Conservation (phyloP, 2,113 vertebrate genomes). For the Cyprinodon variegatus region DNA sequence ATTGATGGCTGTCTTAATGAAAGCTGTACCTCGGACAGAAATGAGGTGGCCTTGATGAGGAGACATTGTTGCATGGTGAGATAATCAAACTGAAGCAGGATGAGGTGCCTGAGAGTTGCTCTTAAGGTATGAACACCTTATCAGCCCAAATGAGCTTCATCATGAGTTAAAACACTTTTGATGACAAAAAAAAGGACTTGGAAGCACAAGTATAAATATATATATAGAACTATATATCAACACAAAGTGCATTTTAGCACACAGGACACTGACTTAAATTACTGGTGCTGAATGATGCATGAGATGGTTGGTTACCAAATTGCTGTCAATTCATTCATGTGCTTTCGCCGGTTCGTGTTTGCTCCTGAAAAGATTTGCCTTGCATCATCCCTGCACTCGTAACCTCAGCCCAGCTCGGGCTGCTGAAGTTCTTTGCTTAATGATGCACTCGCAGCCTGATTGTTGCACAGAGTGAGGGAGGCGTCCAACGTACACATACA, state of each 20-base stretch:
- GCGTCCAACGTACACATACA: constrained; percentile 47
- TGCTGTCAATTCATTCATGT: constrained; percentile 36
- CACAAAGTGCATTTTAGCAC: background rate
- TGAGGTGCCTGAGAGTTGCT: background rate
- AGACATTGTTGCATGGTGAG: constrained; percentile 33
- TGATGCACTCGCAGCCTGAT: constrained; percentile 58
- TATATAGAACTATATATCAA: background rate
- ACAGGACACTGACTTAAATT: constrained; percentile 7
- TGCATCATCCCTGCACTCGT: constrained; percentile 33
- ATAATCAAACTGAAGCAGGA: constrained; percentile 32
- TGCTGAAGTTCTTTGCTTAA: constrained; percentile 52
- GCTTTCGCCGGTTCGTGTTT: constrained; percentile 35
- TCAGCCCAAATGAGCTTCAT: background rate
- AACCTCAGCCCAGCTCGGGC: constrained; percentile 17
- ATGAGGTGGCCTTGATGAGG: constrained; percentile 63
- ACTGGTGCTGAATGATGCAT: constrained; percentile 37
- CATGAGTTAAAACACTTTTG: background rate
- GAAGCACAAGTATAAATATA: background rate
- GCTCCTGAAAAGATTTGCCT: constrained; percentile 38
- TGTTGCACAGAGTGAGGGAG: constrained; percentile 36
- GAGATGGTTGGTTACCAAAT: constrained; percentile 18
- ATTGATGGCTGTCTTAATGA: constrained; percentile 76
- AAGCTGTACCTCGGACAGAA: constrained; percentile 52
- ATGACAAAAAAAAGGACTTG: background rate
- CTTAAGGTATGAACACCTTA: background rate